Evolutionary conservation across 1,140 invertebrate species (phyloP).

Genomic region (Brachionus angularis): DNA sequence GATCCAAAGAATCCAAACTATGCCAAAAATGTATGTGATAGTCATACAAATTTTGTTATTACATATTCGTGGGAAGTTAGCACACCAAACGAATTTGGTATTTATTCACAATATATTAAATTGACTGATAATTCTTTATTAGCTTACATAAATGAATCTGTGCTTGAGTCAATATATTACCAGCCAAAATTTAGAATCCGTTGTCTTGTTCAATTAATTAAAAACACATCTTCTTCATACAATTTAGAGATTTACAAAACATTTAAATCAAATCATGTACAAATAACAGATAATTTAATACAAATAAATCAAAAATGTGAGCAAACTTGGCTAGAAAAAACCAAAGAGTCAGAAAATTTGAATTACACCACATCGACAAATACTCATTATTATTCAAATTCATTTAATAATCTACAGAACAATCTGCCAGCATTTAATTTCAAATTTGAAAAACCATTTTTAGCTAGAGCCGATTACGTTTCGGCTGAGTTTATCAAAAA

Average conservation of each 20-base stretch:
- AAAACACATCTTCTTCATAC: no score
- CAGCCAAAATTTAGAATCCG: slow-evolving; percentile 20
- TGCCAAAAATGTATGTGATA: neutral
- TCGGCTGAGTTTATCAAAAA: slow-evolving; percentile 58
- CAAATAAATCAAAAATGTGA: neutral
- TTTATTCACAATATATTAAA: slow-evolving; percentile 26
- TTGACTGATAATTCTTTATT: slow-evolving; percentile 14
- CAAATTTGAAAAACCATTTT: slow-evolving; percentile 47
- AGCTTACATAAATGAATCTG: slow-evolving; percentile 12
- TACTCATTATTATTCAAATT: slow-evolving; percentile 1
- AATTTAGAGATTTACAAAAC: slow-evolving; percentile 7
- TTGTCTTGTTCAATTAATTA: slow-evolving; percentile 19
- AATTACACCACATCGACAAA: neutral
- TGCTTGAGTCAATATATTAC: slow-evolving; percentile 21
- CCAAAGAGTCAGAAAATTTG: slow-evolving; percentile 5
- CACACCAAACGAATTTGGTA: slow-evolving; percentile 6
- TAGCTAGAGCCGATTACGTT: slow-evolving; percentile 58
- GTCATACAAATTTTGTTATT: neutral
- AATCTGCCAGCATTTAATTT: slow-evolving; percentile 41
- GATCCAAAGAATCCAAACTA: slow-evolving; percentile 13
- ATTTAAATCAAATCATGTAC: slow-evolving; percentile 30
- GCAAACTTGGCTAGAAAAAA: neutral
- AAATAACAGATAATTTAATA: neutral
- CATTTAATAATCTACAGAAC: neutral
- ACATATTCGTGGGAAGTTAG: slow-evolving; percentile 18